Evolutionary conservation across 2,888 invertebrate genomes (phyloP), one percentile per base, ranked within the genome.

Genomic region (Xestobium rufovillosum): DNA sequence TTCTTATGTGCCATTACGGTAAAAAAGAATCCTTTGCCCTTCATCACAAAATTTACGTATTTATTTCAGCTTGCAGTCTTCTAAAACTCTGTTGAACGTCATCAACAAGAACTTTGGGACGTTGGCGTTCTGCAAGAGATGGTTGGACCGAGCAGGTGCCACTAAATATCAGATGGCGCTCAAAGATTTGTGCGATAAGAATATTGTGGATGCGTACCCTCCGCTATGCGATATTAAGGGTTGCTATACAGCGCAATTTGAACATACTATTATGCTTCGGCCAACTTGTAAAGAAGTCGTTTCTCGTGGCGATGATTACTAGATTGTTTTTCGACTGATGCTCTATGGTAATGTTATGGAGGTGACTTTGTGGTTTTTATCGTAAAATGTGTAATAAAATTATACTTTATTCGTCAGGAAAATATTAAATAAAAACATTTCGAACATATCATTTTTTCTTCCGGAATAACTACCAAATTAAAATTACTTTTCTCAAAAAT

Each of bases 281-380:
- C 98, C 98, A 26, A 96, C 95, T 1, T 97, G 96, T 72, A 99
- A 99, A 68, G 98, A 99, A 68, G 81, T 99, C 14, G 83, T 98
- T 31, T 95, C 94, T 14, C 83, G 97, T 43, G 98, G 98, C 16
- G 85, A 88, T 45, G 98, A 97, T 66, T 98, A 95, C 66, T 94
- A 75, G 73, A 41, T 42, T 39, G 26, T 39, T 41, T 37, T 34
- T 34, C n/a, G n/a, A n/a, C n/a, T 15, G 13, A 14, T 26, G 19
- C 39, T 42, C 27, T 40, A 42, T 8, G 25, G 39, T 2, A 25
- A n/a, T n/a, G n/a, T 25, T n/a, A n/a, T n/a, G n/a, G n/a, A n/a
- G n/a, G n/a, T n/a, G n/a, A n/a, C n/a, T n/a, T n/a, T n/a, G n/a
- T n/a, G n/a, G n/a, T n/a, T n/a, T n/a, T n/a, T n/a, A n/a, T n/a